Evolutionary conservation across 1,140 invertebrate genomes (phyloP).

Genomic region (Tetragnatha versicolor): DNA sequence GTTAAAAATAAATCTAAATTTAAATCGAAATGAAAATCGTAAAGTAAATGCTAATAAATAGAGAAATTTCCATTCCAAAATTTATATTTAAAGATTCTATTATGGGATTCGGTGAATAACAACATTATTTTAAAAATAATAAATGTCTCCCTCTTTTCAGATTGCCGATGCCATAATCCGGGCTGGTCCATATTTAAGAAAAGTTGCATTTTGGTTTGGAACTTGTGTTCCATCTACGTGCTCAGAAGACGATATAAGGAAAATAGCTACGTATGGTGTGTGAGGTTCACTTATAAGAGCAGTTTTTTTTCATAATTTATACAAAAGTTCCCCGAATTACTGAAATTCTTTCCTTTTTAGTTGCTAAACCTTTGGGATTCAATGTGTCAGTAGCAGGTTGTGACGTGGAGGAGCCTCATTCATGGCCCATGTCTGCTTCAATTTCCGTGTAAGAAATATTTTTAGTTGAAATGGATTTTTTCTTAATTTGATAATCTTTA

Average conservation of each 20-base stretch:
- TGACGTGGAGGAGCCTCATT: constrained; percentile 9
- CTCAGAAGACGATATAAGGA: constrained; percentile 6
- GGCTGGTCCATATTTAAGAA: not conserved
- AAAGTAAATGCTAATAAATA: no score
- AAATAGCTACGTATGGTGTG: constrained; percentile 9
- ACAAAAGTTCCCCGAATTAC: no score
- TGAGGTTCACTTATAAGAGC: no score
- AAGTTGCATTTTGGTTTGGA: constrained; percentile 41
- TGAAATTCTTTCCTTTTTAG: constrained; percentile 27
- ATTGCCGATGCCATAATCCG: not conserved
- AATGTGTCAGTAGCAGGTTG: constrained; percentile 18
- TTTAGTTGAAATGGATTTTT: no score
- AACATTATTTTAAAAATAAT: not conserved
- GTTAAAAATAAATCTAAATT: no score
- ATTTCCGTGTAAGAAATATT: constrained; percentile 22
- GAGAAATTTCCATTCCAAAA: no score
- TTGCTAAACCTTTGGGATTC: constrained; percentile 18
- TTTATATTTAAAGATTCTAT: no score
- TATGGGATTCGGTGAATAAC: no score
- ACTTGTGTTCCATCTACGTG: constrained; percentile 36
- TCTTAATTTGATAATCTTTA: not conserved
- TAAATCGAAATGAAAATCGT: no score
- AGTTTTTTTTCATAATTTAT: no score
- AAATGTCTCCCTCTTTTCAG: not conserved
- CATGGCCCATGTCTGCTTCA: constrained; percentile 20